A percentile compares a stretch with the other conserved stretches of the same genome.
These are phyloP conservation scores for Diploptera punctata DNA, from an alignment of 2,888 invertebrate genomes.

Conservation along the genomic window DNA sequence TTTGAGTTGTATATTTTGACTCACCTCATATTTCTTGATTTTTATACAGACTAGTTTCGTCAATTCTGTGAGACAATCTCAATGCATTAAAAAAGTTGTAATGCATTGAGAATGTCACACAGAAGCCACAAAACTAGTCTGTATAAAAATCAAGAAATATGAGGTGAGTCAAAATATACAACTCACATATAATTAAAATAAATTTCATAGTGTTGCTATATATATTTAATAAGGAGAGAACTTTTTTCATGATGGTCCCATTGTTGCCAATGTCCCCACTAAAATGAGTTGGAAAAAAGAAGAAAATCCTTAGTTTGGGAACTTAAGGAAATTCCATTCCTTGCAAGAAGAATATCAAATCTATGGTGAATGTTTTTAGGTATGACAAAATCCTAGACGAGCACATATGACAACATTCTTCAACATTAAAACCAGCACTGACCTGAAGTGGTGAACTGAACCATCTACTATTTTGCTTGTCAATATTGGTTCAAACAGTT, in stretches of 20 bases:
- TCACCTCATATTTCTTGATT: no score
- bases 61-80: no score
- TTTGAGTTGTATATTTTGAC: no score
- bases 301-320: neutral
- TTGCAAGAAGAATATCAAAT: neutral
- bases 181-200: no score
- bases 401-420: neutral
- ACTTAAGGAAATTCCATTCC: neutral
- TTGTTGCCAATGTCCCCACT: neutral
- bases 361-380: neutral
- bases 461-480: neutral
- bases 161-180: no score
- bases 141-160: no score
- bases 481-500: neutral
- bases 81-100: no score
- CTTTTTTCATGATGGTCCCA: neutral
- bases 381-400: neutral
- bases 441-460: neutral
- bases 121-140: no score
- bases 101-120: no score
- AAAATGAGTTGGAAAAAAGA: neutral
- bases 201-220: no score
- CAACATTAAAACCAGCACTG: neutral
- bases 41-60: no score
- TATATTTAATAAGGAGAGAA: neutral